Conservation (phyloP, 2,113 vertebrate genomes). For the Xiphophorus couchianus region DNA sequence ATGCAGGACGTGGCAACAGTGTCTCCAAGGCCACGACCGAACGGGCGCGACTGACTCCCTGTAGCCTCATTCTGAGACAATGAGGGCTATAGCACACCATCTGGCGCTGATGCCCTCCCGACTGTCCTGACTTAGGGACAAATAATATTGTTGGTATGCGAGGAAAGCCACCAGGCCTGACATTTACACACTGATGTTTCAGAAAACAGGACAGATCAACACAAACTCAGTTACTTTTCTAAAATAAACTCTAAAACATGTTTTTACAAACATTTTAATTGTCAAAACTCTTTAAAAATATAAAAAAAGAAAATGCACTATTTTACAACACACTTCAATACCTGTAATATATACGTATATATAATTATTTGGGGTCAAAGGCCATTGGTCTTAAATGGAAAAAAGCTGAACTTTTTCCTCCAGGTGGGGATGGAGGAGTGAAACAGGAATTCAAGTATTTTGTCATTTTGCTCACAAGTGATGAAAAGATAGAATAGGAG, state of each 20-base stretch:
- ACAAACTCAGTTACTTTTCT: too few relatives aligned
- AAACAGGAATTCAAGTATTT: too few relatives aligned
- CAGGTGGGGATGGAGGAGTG: too few relatives aligned
- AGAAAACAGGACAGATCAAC: constrained; percentile 37
- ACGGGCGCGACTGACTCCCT: constrained; percentile 39
- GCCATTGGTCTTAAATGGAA: too few relatives aligned
- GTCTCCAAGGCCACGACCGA: constrained; percentile 22
- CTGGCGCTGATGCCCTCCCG: constrained; percentile 53
- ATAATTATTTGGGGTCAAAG: too few relatives aligned
- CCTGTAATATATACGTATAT: too few relatives aligned
- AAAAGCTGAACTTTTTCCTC: too few relatives aligned
- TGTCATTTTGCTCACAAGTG: not conserved
- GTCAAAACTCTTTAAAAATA: too few relatives aligned
- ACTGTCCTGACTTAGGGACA: constrained; percentile 27
- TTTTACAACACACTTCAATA: too few relatives aligned
- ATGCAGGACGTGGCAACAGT: constrained; percentile 34
- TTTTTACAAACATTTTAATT: too few relatives aligned
- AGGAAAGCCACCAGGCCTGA: constrained; percentile 19
- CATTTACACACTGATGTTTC: constrained; percentile 46
- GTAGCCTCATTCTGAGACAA: constrained; percentile 49
- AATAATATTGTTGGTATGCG: constrained; percentile 28
- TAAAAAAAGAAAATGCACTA: too few relatives aligned
- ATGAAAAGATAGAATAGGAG: not conserved
- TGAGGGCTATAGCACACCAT: constrained; percentile 48
- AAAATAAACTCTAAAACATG: constrained; percentile 14